These are phyloP conservation scores for Xylota sylvarum DNA, from an alignment of 2,888 invertebrate genomes.

Conservation along the genomic window DNA sequence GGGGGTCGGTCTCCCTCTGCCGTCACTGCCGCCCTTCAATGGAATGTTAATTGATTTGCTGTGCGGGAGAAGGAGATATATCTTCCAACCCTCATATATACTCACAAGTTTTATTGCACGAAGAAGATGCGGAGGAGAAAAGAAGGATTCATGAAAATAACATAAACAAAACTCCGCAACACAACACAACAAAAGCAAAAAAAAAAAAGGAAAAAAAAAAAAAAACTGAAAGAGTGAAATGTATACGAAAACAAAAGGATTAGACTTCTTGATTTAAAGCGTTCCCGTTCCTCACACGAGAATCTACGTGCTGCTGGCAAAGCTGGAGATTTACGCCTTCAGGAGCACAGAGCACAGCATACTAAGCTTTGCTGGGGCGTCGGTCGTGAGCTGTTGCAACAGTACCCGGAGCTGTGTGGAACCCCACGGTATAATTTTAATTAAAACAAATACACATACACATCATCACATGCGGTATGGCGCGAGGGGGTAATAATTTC, in stretches of 20 bases:
- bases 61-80: constrained; percentile 29
- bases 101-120: constrained; percentile 19
- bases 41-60: constrained; percentile 75
- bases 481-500: constrained; percentile 46
- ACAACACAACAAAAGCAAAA: constrained; percentile 5
- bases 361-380: constrained; percentile 12
- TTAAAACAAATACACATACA: constrained; percentile 71
- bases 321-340: constrained; percentile 59
- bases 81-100: constrained; percentile 46
- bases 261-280: constrained; percentile 75
- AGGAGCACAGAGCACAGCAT: constrained; percentile 1
- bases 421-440: constrained; percentile 66
- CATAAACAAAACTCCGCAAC: constrained; percentile 55
- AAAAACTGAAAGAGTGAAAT: constrained; percentile 37
- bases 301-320: constrained; percentile 57
- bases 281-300: constrained; percentile 47
- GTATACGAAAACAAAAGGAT: constrained; percentile 69
- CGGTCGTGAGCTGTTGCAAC: constrained; percentile 49
- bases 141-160: constrained; percentile 48
- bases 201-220: constrained; percentile 17
- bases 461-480: constrained; percentile 36
- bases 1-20: neutral
- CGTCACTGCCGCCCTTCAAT: constrained; percentile 9
- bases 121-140: neutral
- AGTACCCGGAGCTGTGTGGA: constrained; percentile 16